Conservation (phyloP, 1,140 invertebrate species). For the Drosophila busckii region DNA sequence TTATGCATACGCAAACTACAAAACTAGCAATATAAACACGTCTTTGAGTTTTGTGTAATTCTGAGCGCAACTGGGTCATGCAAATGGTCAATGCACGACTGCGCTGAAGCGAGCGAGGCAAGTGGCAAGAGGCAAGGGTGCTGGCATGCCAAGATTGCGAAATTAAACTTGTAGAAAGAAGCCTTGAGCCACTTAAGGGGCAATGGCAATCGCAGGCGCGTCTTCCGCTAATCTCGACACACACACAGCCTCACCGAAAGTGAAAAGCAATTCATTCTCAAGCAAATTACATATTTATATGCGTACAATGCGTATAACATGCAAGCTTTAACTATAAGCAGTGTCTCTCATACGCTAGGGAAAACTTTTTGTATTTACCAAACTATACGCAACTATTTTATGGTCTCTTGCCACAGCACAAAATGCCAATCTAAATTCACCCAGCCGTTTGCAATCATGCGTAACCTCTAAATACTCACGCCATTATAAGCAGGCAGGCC, state of each 20-base stretch:
- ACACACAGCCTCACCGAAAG: neutral
- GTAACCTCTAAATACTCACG: no score
- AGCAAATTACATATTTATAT: no score
- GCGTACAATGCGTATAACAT: no score
- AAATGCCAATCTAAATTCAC: no score
- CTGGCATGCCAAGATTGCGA: constrained; percentile 29
- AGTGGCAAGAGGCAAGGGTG: neutral
- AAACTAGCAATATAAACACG: no score
- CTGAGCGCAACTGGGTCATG: constrained; percentile 32
- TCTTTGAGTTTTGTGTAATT: constrained; percentile 21
- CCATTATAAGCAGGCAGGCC: no score
- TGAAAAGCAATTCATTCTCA: neutral
- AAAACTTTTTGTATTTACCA: no score
- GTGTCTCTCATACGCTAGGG: no score
- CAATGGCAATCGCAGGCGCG: constrained; percentile 6
- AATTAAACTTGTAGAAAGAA: constrained; percentile 30
- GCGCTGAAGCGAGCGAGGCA: neutral
- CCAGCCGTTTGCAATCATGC: no score
- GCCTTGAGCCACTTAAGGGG: constrained; percentile 26
- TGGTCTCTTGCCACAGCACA: no score
- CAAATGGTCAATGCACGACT: constrained; percentile 27
- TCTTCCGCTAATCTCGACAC: constrained; percentile 21
- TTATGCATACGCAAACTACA: constrained; percentile 21
- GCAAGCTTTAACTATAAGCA: no score
- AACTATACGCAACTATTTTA: no score